These are phyloP conservation scores for Lamprotornis superbus DNA, from an alignment of 2,113 vertebrate species.

Conservation along the genomic window DNA sequence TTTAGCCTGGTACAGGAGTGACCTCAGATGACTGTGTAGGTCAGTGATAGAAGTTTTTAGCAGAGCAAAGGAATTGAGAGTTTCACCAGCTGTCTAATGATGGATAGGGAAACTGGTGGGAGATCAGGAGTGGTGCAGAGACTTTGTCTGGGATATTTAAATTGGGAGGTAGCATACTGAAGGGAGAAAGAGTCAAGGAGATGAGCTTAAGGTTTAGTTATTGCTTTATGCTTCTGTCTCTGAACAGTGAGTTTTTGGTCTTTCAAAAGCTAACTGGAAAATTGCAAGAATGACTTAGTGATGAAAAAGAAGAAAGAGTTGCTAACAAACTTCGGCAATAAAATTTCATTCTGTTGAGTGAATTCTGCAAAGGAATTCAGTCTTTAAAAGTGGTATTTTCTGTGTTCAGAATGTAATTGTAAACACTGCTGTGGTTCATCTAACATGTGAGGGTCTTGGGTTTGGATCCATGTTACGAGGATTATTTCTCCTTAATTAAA, in stretches of 20 bases:
- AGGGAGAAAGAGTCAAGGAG: not conserved
- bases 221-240: not conserved
- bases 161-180: not conserved
- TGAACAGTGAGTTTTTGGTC: not conserved
- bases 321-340: not conserved
- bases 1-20: not conserved
- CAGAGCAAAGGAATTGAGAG: not conserved
- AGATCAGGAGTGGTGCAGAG: not conserved
- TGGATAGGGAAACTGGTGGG: not conserved
- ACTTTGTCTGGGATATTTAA: not conserved
- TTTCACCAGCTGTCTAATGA: not conserved
- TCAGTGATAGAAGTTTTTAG: not conserved
- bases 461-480: not conserved
- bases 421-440: not conserved
- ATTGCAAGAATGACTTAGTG: not conserved
- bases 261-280: not conserved
- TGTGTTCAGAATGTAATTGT: not conserved
- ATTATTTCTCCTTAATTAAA: not conserved
- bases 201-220: not conserved
- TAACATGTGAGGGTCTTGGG: not conserved
- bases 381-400: accelerated
- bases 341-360: not conserved
- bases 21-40: not conserved
- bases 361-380: not conserved
- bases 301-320: not conserved